Evolutionary conservation across 2,888 invertebrate species (phyloP), one percentile per base, ranked within the genome.

Genomic region (Chaitophorus viminalis): DNA sequence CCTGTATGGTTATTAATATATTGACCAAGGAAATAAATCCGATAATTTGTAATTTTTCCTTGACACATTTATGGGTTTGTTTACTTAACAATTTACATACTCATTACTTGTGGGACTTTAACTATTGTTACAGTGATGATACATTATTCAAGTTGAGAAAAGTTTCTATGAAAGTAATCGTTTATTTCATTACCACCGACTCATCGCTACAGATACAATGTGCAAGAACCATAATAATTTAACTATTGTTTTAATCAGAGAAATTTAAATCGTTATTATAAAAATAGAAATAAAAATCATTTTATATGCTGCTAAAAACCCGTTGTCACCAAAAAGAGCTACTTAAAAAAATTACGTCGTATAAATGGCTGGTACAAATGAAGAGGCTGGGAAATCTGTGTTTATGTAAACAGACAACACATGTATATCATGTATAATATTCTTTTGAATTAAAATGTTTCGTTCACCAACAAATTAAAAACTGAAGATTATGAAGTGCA

Each of bases 301-400:
- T 75, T 83, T 18, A 9, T 31, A 39, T 75, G 75, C 75, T 75
- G 83, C 75, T 72, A 75, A 75, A 60, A 54, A 65, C 21, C 31
- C 14, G 75, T 65, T 39, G 11, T 29, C 11, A 68, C 29, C 31
- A 39, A 25, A 68, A 14, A 82, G 14, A 46, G 4, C 76, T 76
- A 76, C 46, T 76, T 76, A 70, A 46, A 82, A 82, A 54, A 82
- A n/a, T 18, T 8, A 9, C 18, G 18, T 29, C 9, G 25, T 31
- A 17, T n/a, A n/a, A 65, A 65, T 65, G 65, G 3, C 3, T 65
- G 1, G 21, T 29, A 25, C 60, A 5, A 60, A 60, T 25, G 21
- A 5, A 21, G 21, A 60, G 4, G 25, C 4, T 60, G 2, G 14
- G 21, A 60, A 60, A 60, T 60, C 25, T 25, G 25, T 60, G 21